A percentile compares a stretch with the other conserved stretches of the same genome.
These are phyloP conservation scores for Notechis scutatus DNA, from an alignment of 2,113 vertebrate genomes.

Conservation along the genomic window DNA sequence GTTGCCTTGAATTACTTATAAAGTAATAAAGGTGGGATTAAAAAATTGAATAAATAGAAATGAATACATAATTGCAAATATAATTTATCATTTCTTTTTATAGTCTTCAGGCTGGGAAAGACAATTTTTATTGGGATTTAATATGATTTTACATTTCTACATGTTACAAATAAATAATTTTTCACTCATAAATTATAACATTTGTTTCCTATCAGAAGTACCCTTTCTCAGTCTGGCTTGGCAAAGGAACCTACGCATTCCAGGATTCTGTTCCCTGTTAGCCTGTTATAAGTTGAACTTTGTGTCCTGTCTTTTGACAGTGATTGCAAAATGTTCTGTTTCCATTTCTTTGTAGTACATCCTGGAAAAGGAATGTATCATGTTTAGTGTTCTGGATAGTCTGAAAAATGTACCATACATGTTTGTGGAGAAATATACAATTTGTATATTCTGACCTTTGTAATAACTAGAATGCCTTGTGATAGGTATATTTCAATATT, in stretches of 20 bases:
- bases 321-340: not conserved
- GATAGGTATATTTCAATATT: not conserved
- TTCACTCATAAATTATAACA: not conserved
- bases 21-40: not conserved
- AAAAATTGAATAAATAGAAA: not conserved
- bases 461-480: not conserved
- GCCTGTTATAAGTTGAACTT: not conserved
- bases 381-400: not conserved
- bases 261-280: not conserved
- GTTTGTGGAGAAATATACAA: not conserved
- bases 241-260: not conserved
- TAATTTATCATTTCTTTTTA: not conserved
- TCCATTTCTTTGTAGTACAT: not conserved
- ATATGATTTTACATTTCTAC: not conserved
- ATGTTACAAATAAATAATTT: not conserved
- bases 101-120: not conserved
- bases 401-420: not conserved
- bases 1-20: not conserved
- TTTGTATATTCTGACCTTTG: not conserved
- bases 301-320: not conserved
- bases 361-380: not conserved
- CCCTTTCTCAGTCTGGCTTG: not conserved
- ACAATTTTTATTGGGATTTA: not conserved
- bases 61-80: not conserved
- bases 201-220: not conserved